Evolutionary conservation across 2,113 vertebrate species (phyloP).

Genomic region (Paraplagusia blochii): DNA sequence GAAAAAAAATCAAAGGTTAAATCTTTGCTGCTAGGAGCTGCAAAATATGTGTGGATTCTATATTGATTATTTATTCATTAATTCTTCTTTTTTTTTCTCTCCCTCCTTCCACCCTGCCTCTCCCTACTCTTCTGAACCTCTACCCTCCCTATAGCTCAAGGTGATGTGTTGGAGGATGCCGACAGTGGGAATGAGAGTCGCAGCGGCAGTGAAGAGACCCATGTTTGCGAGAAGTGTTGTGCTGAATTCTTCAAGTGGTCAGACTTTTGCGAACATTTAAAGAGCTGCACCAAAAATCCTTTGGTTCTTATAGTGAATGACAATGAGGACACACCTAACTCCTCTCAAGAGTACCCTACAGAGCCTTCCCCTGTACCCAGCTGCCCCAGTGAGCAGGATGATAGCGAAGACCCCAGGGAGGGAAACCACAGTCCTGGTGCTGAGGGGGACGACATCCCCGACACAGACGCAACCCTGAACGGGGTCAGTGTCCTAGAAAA

Average conservation of each 20-base stretch:
- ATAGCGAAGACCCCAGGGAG: conserved; percentile 87
- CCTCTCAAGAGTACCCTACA: conserved; percentile 78
- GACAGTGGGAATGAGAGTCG: conserved; percentile 93
- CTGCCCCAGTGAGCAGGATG: conserved; percentile 85
- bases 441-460: conserved; percentile 80
- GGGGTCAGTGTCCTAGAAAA: conserved; percentile 69
- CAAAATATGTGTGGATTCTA: conserved; percentile 80
- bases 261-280: conserved; percentile 93
- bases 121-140: conserved; percentile 25
- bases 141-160: conserved; percentile 71
- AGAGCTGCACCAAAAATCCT: conserved; percentile 90
- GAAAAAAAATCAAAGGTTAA: conserved; percentile 77
- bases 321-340: conserved; percentile 84
- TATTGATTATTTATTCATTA: conserved; percentile 83
- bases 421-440: conserved; percentile 71
- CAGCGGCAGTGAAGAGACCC: conserved; percentile 93
- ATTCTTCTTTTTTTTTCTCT: conserved; percentile 61
- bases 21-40: conserved; percentile 75
- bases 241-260: conserved; percentile 98
- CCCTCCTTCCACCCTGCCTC: conserved; percentile 21
- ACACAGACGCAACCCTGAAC: conserved; percentile 70
- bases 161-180: conserved; percentile 87
- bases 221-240: conserved; percentile 92
- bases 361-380: conserved; percentile 86
- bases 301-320: conserved; percentile 93